Base-by-base conservation (phyloP, 2,797 vertebrate species). In the Rhyacichthys aspro region DNA sequence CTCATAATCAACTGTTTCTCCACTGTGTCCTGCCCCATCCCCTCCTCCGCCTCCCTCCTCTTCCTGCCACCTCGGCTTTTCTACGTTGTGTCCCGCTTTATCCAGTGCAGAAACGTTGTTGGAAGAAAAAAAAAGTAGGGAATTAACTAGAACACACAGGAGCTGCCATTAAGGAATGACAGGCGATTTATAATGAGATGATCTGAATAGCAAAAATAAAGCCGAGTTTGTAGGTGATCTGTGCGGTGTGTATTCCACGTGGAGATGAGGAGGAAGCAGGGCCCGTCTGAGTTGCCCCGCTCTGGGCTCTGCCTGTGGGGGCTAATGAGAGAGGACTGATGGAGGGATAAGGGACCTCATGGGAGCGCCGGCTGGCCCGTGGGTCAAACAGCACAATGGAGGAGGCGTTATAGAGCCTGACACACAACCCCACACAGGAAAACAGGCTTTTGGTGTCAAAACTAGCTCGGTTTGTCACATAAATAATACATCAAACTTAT, bases 1-100 rank as follows among this genome's bases (percentile, higher is more conserved):
- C 91, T 92, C 92, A 95, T 96, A 95, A 97, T 96, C 96, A 95
- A 95, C 93, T 92, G 90, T 90, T 90, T 90, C 89, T 86, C 66
- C 86, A 81, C 88, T 79, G 70, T 83, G 70, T 88, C 78, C 83
- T 89, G 89, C 82, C 78, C 82, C 91, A 82, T 85, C 74, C 55
- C 83, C 74, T 72, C 75, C 79, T 62, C 74, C 68, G 59, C 58
- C 44, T 52, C 43, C 45, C 59, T 66, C 57, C 63, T 74, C 63
- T 61, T 67, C 55, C 61, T 49, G 55, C 74, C 70, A 67, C 79
- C 75, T 69, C 81, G 56, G 69, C 67, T 79, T 43, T 39, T 32
- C 17, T 18, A 38, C 33, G 10, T 12, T 16, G 62, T 49, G 19
- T 54, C 48, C 63, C 14, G 52, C 47, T 87, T 84, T 79, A 43